These are phyloP conservation scores for Salarias fasciatus DNA, from an alignment of 2,797 vertebrate genomes.

Conservation along the genomic window DNA sequence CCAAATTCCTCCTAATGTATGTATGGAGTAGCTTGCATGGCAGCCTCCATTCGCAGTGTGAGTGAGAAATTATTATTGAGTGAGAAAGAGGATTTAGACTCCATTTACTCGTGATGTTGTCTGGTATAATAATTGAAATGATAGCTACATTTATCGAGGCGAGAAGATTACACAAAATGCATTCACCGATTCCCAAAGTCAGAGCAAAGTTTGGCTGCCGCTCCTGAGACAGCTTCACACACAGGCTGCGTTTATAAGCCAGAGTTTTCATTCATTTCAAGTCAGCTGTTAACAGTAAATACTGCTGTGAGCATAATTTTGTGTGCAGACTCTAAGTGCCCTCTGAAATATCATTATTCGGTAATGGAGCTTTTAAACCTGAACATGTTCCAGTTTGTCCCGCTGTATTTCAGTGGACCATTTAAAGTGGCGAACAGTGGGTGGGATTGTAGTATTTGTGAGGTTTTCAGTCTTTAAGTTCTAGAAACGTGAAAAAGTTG, in stretches of 20 bases:
- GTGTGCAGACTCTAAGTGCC: neutral
- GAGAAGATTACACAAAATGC: too few species aligned
- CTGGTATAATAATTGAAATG: too few species aligned
- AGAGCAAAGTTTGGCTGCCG: too few species aligned
- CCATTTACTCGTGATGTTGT: too few species aligned
- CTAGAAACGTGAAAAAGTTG: neutral
- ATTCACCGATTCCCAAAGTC: too few species aligned
- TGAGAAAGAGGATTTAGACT: too few species aligned
- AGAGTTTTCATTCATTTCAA: neutral
- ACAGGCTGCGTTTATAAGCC: neutral
- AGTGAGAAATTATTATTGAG: too few species aligned
- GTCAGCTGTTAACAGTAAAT: neutral
- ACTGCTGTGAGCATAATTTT: conserved; percentile 11
- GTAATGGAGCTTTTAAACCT: conserved; percentile 1
- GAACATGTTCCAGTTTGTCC: conserved; percentile 4
- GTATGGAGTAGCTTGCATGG: too few species aligned
- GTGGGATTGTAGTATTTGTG: conserved; percentile 30
- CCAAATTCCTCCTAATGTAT: too few species aligned
- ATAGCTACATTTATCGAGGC: too few species aligned
- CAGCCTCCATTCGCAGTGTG: too few species aligned
- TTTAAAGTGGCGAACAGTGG: neutral
- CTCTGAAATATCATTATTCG: neutral
- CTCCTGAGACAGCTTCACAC: too few species aligned
- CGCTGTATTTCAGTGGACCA: neutral
- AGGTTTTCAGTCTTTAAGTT: conserved; percentile 22